These are phyloP conservation scores for Mareca strepera DNA, from an alignment of 2,797 vertebrate species.

Conservation along the genomic window DNA sequence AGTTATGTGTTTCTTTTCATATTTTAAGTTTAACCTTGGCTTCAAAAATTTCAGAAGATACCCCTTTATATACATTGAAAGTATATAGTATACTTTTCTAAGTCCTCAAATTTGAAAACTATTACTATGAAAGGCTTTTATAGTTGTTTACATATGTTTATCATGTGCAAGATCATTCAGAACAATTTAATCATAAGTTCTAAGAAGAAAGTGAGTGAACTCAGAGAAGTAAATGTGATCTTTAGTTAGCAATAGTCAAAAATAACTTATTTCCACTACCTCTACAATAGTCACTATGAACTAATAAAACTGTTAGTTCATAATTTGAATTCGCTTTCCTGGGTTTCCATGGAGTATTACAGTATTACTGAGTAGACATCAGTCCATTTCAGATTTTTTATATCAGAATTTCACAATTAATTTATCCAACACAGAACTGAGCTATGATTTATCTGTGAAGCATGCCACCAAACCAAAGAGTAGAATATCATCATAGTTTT, in stretches of 20 bases:
- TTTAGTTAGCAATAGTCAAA: not conserved
- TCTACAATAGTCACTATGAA: not conserved
- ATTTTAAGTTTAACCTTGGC: not conserved
- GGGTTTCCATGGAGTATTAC: not conserved
- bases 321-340: not conserved
- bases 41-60: not conserved
- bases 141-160: not conserved
- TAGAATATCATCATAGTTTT: not conserved
- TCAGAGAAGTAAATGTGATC: not conserved
- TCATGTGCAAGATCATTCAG: not conserved
- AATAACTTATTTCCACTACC: not conserved
- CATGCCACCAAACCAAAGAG: not conserved
- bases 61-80: not conserved
- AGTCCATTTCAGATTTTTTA: not conserved
- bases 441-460: not conserved
- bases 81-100: not conserved
- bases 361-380: not conserved
- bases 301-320: not conserved
- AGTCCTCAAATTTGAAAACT: not conserved
- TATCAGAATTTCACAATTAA: not conserved
- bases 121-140: not conserved
- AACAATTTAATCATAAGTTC: not conserved
- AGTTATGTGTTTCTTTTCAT: not conserved
- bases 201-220: not conserved
- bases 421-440: not conserved